These are phyloP conservation scores for Tipula vernalis DNA, from an alignment of 2,888 invertebrate species.

Conservation along the genomic window DNA sequence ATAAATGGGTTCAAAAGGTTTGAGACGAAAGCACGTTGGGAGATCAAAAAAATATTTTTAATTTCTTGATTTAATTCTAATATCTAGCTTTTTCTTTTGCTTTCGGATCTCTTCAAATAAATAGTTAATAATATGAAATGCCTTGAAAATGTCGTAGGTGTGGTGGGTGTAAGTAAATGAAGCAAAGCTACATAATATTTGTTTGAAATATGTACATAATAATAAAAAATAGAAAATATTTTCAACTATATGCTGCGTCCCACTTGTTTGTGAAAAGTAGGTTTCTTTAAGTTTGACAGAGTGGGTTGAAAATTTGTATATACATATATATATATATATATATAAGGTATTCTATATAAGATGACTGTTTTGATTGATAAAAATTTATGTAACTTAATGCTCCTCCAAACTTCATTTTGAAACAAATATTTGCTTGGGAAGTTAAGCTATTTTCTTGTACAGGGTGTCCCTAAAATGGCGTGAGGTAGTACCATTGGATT, in stretches of 20 bases:
- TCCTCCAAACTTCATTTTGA: not conserved
- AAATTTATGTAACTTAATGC: not conserved
- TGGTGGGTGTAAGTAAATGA: not conserved
- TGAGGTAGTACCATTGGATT: no score
- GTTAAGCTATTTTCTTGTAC: no score
- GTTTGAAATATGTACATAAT: not conserved
- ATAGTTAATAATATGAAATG: not conserved
- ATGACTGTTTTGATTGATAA: not conserved
- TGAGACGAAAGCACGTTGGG: not conserved
- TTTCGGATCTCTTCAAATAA: not conserved
- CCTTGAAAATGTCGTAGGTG: not conserved
- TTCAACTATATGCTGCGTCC: not conserved
- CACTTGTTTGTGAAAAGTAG: not conserved
- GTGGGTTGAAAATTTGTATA: not conserved
- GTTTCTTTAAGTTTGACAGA: not conserved
- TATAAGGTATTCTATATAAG: not conserved
- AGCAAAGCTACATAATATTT: not conserved
- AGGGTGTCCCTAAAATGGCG: no score
- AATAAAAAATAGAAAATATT: not conserved
- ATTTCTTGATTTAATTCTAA: not conserved
- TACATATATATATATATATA: not conserved
- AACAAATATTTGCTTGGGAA: not conserved
- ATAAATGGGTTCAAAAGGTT: not conserved
- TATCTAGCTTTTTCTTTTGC: not conserved
- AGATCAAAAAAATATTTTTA: not conserved